Evolutionary conservation across 2,888 invertebrate species (phyloP).

Genomic region (Stratiomys singularior): DNA sequence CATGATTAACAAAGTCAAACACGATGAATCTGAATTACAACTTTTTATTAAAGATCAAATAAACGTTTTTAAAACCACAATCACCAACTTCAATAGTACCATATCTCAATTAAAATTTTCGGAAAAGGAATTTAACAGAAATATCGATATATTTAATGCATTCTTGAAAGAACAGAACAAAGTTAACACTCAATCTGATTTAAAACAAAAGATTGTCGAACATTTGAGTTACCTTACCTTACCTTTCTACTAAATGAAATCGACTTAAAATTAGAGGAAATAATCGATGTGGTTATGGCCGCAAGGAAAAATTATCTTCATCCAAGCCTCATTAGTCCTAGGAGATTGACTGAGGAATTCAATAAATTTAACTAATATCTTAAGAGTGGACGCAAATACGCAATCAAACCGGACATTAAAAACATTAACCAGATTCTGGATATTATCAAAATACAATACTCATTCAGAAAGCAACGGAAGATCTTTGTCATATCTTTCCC

Average conservation of each 20-base stretch:
- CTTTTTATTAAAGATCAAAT: constrained; percentile 13
- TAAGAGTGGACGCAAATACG: constrained; percentile 4
- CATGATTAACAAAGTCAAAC: constrained; percentile 50
- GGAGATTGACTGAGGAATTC: constrained; percentile 48
- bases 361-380: not conserved
- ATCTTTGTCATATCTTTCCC: constrained; percentile 12
- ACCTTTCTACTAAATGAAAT: constrained; percentile 50
- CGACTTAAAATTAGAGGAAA: constrained; percentile 47
- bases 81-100: constrained; percentile 13
- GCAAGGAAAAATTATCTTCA: constrained; percentile 52
- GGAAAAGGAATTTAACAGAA: constrained; percentile 6
- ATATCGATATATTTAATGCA: constrained; percentile 10
- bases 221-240: constrained; percentile 44
- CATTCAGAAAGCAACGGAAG: constrained; percentile 2
- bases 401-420: not conserved
- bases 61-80: constrained; percentile 14
- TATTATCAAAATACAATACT: not conserved
- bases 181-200: not conserved
- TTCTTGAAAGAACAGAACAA: constrained; percentile 7
- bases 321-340: constrained; percentile 52
- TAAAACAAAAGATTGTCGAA: constrained; percentile 16
- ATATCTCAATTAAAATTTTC: not conserved
- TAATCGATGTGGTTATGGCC: constrained; percentile 51
- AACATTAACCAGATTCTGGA: constrained; percentile 3
- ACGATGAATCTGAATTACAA: constrained; percentile 20